These are phyloP conservation scores for Nematolebias whitei DNA, from an alignment of 2,113 vertebrate genomes.

Conservation along the genomic window DNA sequence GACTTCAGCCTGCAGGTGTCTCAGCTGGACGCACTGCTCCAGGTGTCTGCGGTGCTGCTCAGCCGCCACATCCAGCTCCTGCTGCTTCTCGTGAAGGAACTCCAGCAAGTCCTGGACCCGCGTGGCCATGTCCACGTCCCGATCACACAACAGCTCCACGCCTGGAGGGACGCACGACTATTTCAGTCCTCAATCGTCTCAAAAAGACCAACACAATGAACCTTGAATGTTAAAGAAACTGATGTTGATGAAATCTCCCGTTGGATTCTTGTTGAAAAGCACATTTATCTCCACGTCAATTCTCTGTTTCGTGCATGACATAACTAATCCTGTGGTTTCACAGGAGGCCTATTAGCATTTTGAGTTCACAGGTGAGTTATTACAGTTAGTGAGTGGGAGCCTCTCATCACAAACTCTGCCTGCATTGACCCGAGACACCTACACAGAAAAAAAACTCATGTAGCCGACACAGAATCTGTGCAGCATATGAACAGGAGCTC, in stretches of 20 bases:
- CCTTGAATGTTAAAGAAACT: background rate
- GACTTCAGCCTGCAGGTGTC: constrained; percentile 97
- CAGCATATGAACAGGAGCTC: constrained; percentile 36
- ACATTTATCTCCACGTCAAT: background rate
- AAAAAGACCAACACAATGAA: background rate
- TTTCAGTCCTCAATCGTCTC: background rate
- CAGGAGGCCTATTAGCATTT: constrained; percentile 60
- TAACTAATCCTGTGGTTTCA: constrained; percentile 36
- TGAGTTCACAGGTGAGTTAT: constrained; percentile 69
- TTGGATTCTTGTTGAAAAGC: background rate
- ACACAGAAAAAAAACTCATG: constrained; percentile 54
- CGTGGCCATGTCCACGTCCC: constrained; percentile 96
- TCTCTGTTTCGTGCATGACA: constrained; percentile 31
- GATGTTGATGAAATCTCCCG: background rate
- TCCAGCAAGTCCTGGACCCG: constrained; percentile 96
- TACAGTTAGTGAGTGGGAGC: constrained; percentile 66
- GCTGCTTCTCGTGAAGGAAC: constrained; percentile 98
- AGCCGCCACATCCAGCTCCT: constrained; percentile 90
- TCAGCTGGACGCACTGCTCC: constrained; percentile 97
- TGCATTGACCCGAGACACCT: constrained; percentile 56
- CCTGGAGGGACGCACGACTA: constrained; percentile 71
- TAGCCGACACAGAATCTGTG: constrained; percentile 47
- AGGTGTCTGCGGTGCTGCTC: constrained; percentile 96
- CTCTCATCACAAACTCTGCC: constrained; percentile 64
- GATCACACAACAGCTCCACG: constrained; percentile 94